Conservation (phyloP, 2,797 vertebrate species). For the Enteromius paludinosus region DNA sequence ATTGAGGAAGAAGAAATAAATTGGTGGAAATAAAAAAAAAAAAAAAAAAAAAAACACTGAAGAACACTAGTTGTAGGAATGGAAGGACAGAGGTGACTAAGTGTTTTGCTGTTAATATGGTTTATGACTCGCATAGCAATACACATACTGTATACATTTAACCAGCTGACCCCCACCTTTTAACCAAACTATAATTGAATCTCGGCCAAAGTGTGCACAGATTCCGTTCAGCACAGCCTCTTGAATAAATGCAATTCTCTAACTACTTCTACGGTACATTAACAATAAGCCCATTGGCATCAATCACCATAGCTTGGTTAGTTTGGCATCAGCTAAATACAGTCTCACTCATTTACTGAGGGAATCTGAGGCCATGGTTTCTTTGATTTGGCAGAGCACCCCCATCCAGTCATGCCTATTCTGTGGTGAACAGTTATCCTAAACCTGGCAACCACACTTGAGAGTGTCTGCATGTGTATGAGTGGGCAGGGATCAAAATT, state of each 20-base stretch:
- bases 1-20: neutral
- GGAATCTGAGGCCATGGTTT: conserved; percentile 19
- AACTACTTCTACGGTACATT: neutral
- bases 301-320: conserved; percentile 71
- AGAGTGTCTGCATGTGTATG: conserved; percentile 16
- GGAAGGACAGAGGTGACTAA: neutral
- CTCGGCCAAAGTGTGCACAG: neutral
- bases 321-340: conserved; percentile 35
- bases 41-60: neutral
- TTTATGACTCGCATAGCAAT: neutral
- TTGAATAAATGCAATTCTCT: conserved; percentile 14
- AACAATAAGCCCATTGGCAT: conserved; percentile 22
- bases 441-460: conserved; percentile 10
- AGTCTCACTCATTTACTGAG: conserved; percentile 15
- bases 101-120: conserved; percentile 12
- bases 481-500: conserved; percentile 25
- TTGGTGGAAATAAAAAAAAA: neutral
- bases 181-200: neutral
- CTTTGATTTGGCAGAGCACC: conserved; percentile 15
- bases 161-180: neutral
- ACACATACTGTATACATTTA: neutral
- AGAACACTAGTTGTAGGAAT: neutral
- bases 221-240: neutral
- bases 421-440: conserved; percentile 62
- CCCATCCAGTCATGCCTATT: conserved; percentile 63